These are phyloP conservation scores for Cecidostiba fungosa DNA, from an alignment of 2,888 invertebrate species.

Conservation along the genomic window DNA sequence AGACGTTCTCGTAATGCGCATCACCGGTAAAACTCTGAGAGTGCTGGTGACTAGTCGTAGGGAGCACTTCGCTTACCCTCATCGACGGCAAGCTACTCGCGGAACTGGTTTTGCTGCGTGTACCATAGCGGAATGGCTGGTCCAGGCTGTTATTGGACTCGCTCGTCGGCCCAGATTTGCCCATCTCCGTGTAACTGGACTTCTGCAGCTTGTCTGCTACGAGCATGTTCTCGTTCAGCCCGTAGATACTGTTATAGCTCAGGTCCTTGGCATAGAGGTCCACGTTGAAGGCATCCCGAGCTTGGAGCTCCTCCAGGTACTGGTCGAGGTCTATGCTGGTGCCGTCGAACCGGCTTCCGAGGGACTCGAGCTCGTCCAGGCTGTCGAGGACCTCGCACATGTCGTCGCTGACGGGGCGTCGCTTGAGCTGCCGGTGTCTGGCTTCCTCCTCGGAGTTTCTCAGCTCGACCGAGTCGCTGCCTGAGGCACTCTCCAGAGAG, in stretches of 20 bases:
- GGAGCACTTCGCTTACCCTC: conserved; percentile 75
- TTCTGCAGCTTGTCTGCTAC: conserved; percentile 72
- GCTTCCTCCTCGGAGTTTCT: conserved; percentile 81
- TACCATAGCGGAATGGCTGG: conserved; percentile 70
- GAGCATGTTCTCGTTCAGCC: conserved; percentile 74
- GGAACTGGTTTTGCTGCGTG: conserved; percentile 74
- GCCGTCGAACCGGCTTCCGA: conserved; percentile 82
- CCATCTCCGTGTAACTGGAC: conserved; percentile 69
- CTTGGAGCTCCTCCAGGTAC: conserved; percentile 85
- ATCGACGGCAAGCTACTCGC: conserved; percentile 77
- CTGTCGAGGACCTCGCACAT: conserved; percentile 81
- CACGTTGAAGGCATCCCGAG: conserved; percentile 80
- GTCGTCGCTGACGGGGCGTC: conserved; percentile 89
- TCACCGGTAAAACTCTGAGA: conserved; percentile 78
- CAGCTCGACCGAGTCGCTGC: conserved; percentile 83
- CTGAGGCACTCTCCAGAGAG: conserved; percentile 75
- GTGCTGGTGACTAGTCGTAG: conserved; percentile 73
- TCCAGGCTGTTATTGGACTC: conserved; percentile 66
- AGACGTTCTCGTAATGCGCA: conserved; percentile 76
- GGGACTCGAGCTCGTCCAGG: conserved; percentile 85
- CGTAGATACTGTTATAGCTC: conserved; percentile 76
- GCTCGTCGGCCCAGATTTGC: conserved; percentile 57
- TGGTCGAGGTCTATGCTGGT: conserved; percentile 85
- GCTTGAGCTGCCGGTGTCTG: conserved; percentile 84
- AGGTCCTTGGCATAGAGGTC: conserved; percentile 77